A percentile compares a stretch with the other conserved stretches of the same genome.
phyloP scores from a whole-genome alignment of 2,113 vertebrate species.

The Nanorana parkeri region DNA sequence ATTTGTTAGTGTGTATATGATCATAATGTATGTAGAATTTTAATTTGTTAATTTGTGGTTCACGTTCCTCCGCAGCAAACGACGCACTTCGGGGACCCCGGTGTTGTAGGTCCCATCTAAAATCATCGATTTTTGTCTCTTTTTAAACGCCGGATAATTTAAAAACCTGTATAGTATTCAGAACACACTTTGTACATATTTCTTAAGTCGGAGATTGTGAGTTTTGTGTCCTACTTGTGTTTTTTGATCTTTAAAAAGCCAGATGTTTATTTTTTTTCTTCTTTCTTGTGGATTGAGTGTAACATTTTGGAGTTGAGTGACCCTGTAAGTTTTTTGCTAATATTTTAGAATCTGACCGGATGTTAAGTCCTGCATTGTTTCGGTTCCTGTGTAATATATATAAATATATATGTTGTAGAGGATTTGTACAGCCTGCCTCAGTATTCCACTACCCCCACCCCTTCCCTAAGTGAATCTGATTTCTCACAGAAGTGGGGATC shows the following conservation, averaged over 20 bases:
- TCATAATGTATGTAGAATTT: conserved; percentile 44
- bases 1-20: conserved; percentile 45
- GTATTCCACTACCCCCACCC: conserved; percentile 27
- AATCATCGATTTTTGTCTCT: conserved; percentile 61
- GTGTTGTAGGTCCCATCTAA: neutral
- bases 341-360: conserved; percentile 44
- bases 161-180: conserved; percentile 79
- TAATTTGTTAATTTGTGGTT: conserved; percentile 1
- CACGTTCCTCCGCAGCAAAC: neutral
- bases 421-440: conserved; percentile 50
- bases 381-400: conserved; percentile 45
- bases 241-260: conserved; percentile 69
- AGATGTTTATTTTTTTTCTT: conserved; percentile 47
- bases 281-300: conserved; percentile 66
- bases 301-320: conserved; percentile 66
- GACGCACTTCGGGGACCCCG: neutral
- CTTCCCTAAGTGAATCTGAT: neutral
- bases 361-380: conserved; percentile 40
- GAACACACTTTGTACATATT: conserved; percentile 77
- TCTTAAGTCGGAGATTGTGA: conserved; percentile 71
- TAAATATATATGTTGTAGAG: conserved; percentile 49
- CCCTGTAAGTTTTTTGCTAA: conserved; percentile 11
- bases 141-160: conserved; percentile 68
- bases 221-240: conserved; percentile 63
- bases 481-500: neutral